Conservation (phyloP, 2,797 vertebrate species). For the Lutjanus campechanus region DNA sequence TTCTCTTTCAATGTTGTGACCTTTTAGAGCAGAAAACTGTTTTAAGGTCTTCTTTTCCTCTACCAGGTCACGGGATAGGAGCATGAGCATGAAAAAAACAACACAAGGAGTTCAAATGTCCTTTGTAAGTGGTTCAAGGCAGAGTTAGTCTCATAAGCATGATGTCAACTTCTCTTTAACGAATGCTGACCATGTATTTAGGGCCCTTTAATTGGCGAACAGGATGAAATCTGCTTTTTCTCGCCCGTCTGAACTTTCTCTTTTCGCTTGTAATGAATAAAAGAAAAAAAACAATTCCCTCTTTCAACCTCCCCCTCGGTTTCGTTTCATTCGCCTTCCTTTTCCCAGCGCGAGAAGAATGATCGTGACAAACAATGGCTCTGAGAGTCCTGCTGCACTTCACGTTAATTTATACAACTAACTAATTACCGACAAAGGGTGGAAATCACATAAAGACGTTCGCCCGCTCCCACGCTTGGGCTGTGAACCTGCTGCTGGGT, state of each 20-base stretch:
- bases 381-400: slow-evolving; percentile 91
- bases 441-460: slow-evolving; percentile 94
- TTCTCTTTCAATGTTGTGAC: slow-evolving; percentile 11
- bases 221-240: slow-evolving; percentile 52
- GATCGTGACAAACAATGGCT: slow-evolving; percentile 93
- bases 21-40: slow-evolving; percentile 2
- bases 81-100: slow-evolving; percentile 1
- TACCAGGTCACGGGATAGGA: slow-evolving; percentile 1
- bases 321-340: slow-evolving; percentile 52
- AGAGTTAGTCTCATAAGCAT: slow-evolving; percentile 29
- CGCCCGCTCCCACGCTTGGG: slow-evolving; percentile 90
- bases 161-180: slow-evolving; percentile 44
- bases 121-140: slow-evolving; percentile 24
- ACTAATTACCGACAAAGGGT: slow-evolving; percentile 98
- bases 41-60: neutral
- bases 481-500: slow-evolving; percentile 72
- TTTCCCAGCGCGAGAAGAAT: slow-evolving; percentile 74
- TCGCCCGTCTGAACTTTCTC: slow-evolving; percentile 29
- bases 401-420: slow-evolving; percentile 99
- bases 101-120: slow-evolving; percentile 8
- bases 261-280: slow-evolving; percentile 26
- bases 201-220: slow-evolving; percentile 65
- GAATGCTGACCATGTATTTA: slow-evolving; percentile 20
- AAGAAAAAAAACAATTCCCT: slow-evolving; percentile 40
- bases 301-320: slow-evolving; percentile 54